Conservation (phyloP, 2,797 vertebrate genomes). For the Astyanax mexicanus region DNA sequence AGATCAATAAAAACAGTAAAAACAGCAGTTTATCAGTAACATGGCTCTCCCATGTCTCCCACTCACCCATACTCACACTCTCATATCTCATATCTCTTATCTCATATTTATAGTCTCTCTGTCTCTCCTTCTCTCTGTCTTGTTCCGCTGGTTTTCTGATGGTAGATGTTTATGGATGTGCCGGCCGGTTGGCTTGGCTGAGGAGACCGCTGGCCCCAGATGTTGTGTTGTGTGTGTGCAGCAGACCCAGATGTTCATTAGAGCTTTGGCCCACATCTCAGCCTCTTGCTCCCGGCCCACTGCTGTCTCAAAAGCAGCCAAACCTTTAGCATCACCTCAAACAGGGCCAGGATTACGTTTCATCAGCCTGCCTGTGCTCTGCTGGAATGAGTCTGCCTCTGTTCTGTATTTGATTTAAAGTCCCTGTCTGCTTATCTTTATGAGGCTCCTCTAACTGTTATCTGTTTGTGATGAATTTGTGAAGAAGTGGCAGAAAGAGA, state of each 20-base stretch:
- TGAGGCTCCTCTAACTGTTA: too few relatives aligned
- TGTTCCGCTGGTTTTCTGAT: constrained; percentile 27
- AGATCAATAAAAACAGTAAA: too few relatives aligned
- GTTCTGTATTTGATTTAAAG: constrained; percentile 28
- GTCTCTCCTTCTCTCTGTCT: background rate
- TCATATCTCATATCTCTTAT: background rate
- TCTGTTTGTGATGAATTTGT: too few relatives aligned
- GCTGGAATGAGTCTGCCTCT: constrained; percentile 37
- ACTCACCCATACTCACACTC: too few relatives aligned
- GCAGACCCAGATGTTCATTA: constrained; percentile 45
- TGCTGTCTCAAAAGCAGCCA: constrained; percentile 16
- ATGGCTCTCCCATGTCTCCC: too few relatives aligned
- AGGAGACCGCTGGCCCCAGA: constrained; percentile 40
- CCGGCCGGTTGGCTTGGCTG: constrained; percentile 20
- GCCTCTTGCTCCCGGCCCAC: constrained; percentile 4
- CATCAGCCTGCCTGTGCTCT: constrained; percentile 33
- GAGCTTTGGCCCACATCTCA: constrained; percentile 30
- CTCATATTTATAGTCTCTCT: background rate
- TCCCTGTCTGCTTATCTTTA: too few relatives aligned
- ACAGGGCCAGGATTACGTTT: constrained; percentile 31
- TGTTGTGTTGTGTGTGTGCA: constrained; percentile 37
- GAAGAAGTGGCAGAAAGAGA: too few relatives aligned
- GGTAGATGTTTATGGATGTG: constrained; percentile 40
- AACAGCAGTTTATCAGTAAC: too few relatives aligned
- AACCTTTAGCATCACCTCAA: constrained; percentile 27